Conservation (phyloP, 1,140 invertebrate genomes). For the Acromyrmex charruanus region DNA sequence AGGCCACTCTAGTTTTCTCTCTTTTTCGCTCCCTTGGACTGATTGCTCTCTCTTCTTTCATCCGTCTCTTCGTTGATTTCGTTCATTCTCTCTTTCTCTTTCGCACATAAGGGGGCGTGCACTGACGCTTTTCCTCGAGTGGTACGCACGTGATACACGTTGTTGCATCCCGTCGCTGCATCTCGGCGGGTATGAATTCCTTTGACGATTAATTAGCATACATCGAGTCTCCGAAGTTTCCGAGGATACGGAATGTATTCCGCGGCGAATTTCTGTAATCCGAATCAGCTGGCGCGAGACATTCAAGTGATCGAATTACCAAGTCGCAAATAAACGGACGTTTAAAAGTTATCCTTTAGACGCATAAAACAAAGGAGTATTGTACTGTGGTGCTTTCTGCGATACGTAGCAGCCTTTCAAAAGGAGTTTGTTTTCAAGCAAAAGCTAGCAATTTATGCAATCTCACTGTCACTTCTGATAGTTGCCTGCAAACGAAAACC, state of each 20-base stretch:
- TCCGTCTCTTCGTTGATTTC: background rate
- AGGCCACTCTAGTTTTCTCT: background rate
- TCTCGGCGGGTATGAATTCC: background rate
- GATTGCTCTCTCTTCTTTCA: background rate
- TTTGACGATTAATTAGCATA: slow-evolving; percentile 20
- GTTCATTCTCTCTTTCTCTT: slow-evolving; percentile 20
- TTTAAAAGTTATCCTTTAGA: slow-evolving; percentile 3
- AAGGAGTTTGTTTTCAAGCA: slow-evolving; percentile 20
- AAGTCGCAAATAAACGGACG: background rate
- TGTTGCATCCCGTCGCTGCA: background rate
- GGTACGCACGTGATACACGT: slow-evolving; percentile 54
- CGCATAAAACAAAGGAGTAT: background rate
- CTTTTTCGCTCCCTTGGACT: background rate
- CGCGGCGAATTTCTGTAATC: background rate
- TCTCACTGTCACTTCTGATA: slow-evolving; percentile 28
- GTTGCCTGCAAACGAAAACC: background rate
- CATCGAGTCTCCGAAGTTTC: background rate
- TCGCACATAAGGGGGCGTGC: slow-evolving; percentile 59
- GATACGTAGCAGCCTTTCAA: background rate
- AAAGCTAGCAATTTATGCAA: slow-evolving; percentile 41
- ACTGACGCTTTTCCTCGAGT: slow-evolving; percentile 21
- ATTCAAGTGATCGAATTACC: background rate
- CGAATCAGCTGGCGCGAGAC: background rate
- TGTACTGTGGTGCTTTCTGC: too few species aligned
- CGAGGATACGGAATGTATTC: background rate